phyloP scores from a whole-genome alignment of 2,113 vertebrate species.

The Phycodurus eques region DNA sequence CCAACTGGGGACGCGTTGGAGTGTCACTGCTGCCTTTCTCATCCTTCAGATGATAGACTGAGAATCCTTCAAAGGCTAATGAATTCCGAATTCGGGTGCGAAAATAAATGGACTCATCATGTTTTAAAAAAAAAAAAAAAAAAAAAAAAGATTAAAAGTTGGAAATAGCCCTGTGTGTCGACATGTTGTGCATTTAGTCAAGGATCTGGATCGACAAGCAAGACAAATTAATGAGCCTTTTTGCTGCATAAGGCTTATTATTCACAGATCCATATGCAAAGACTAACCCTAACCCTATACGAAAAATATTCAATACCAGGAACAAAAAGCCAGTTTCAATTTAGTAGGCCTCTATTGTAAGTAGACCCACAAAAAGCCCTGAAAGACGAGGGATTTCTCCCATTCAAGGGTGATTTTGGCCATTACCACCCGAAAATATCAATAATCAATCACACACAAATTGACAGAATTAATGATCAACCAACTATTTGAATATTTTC shows the following conservation, averaged over 20 bases:
- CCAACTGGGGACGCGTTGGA: conserved; percentile 43
- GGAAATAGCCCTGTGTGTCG: background rate
- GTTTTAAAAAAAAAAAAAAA: conserved; percentile 38
- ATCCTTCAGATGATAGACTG: conserved; percentile 4
- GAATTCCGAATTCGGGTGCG: conserved; percentile 9
- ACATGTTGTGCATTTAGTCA: background rate
- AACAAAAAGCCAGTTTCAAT: background rate
- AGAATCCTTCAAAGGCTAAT: conserved; percentile 34
- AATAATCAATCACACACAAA: background rate
- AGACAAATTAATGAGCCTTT: background rate
- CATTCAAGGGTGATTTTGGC: background rate
- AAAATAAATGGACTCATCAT: conserved; percentile 25
- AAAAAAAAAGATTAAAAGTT: conserved; percentile 17
- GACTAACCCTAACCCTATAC: background rate
- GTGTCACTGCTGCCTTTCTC: conserved; percentile 33
- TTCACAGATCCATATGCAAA: background rate
- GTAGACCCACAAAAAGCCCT: background rate
- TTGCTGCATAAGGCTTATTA: background rate
- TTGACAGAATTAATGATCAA: background rate
- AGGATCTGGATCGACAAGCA: background rate
- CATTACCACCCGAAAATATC: background rate
- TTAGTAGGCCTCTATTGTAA: background rate
- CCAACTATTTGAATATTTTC: background rate
- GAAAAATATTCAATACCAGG: no score
- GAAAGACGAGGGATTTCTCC: background rate